Evolutionary conservation across 2,888 invertebrate species (phyloP), one percentile per base, ranked within the genome.

Genomic region (Platynereis dumerilii): DNA sequence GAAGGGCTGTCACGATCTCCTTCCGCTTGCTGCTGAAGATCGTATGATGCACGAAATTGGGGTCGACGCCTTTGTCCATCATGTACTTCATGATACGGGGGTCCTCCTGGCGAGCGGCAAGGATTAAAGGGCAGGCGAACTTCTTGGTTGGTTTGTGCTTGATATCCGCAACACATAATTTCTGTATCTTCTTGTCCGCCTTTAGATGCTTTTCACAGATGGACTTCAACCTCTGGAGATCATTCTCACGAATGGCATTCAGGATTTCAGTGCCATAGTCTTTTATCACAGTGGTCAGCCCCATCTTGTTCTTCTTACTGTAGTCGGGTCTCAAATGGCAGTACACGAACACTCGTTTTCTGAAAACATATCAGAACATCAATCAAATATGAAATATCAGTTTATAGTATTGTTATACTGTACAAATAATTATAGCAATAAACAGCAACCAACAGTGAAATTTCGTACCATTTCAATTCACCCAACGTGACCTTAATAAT

Each of bases 61-160:
- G 73, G 62, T 72, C 71, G 2, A 60, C 67, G 0, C 74, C 74
- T 42, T 64, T 54, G 28, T 67, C 68, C 63, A 74, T 60, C 73
- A 74, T 74, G 64, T 69, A 73, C 58, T 66, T 62, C 48, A 74
- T 56, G 61, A 74, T 71, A 1, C 67, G 34, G 0, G 71, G 69
- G 45, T 74, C 73, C 27, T 72, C 71, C 39, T 69, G 70, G 2
- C 74, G 64, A 12, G 74, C 68, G 5, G 73, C 73, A 22, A 74
- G 61, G 48, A 74, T 74, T 56, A 74, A 64, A 28, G 74, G 74
- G 55, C 74, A 74, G 22, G 73, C 73, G 55, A 71, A 74, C 59
- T 72, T 72, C 65, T 74, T 74, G 22, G 71, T 68, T 3, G 74
- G 73, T 29, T 66, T 68, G 62, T 74, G 74, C 52, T 74, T 75